Evolutionary conservation across 2,113 vertebrate genomes (phyloP), one percentile per base, ranked within the genome.

Genomic region (Bubo blakistoni): DNA sequence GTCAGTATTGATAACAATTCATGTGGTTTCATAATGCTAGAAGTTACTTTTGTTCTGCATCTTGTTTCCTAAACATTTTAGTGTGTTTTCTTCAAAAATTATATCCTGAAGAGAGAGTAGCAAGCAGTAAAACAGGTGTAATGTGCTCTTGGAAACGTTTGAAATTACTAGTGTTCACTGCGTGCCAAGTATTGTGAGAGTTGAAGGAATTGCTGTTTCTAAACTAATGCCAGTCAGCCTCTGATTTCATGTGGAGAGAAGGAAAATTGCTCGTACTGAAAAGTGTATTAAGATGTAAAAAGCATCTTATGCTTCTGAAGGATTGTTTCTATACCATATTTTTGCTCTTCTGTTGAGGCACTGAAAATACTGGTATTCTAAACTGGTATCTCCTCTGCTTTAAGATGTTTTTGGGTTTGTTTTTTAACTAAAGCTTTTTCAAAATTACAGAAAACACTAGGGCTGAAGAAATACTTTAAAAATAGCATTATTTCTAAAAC

Each of bases 161-260:
- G 51, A 71, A 91, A 88, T 87, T 54, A 30, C 20, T 54, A 30
- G 24, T 13, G 57, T 77, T 78, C 36, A 21, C 58, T 30, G 21
- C 0, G 3, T 76, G 47, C 40, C 36, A 61, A 11, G 16, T 81
- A 32, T 44, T 0, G 0, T 52, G n/a, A 21, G 51, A 79, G 10
- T 7, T 79, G 51, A 65, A 94, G 72, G 49, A 92, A 87, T 4
- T 69, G 30, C 46, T 65, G 18, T 80, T 91, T 62, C 40, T 79
- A 16, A 91, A 76, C 29, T 76, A 46, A n/a, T 69, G 44, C 21
- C 49, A 61, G 72, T 74, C 79, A 89, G 10, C 27, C 34, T 88
- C 73, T 85, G 57, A 65, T 91, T 92, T 86, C 71, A 57, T 57
- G 44, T 38, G 32, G 18, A 74, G 13, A 74, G 54, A 74, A 29